phyloP scores from a whole-genome alignment of 2,888 invertebrate species.

The Chloroclystis v-ata region DNA sequence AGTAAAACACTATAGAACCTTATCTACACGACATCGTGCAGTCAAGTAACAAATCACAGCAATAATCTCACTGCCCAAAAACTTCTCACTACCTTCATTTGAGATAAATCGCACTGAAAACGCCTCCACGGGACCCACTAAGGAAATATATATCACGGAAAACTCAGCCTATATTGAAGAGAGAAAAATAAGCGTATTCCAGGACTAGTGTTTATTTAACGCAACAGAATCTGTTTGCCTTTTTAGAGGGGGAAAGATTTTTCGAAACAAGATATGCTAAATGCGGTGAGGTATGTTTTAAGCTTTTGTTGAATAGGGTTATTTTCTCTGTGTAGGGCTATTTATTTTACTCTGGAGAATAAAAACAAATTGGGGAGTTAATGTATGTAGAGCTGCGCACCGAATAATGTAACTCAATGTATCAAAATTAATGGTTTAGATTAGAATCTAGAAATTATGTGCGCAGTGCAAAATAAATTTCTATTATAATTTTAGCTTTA shows the following conservation, averaged over 20 bases:
- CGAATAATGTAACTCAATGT: no score
- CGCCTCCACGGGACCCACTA: slow-evolving; percentile 9
- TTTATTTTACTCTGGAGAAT: no score
- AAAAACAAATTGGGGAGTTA: no score
- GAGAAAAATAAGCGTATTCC: slow-evolving; percentile 10
- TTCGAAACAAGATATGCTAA: not conserved
- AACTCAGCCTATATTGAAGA: slow-evolving; percentile 17
- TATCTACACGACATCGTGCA: not conserved
- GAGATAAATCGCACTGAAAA: slow-evolving; percentile 16
- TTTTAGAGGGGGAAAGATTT: not conserved
- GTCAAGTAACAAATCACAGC: not conserved
- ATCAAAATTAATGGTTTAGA: no score
- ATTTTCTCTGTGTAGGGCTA: no score
- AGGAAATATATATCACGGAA: slow-evolving; percentile 19
- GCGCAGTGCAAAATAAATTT: no score
- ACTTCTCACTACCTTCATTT: slow-evolving; percentile 4
- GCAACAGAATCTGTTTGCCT: slow-evolving; percentile 7
- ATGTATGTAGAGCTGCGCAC: no score
- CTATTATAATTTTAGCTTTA: no score
- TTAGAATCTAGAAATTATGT: no score
- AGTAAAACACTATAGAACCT: no score
- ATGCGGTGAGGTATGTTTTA: no score
- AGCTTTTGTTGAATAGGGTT: no score
- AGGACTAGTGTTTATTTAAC: slow-evolving; percentile 14
- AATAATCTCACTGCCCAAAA: slow-evolving; percentile 8